Conservation (phyloP, 1,140 invertebrate species). For the Pachypeltis micranthus region DNA sequence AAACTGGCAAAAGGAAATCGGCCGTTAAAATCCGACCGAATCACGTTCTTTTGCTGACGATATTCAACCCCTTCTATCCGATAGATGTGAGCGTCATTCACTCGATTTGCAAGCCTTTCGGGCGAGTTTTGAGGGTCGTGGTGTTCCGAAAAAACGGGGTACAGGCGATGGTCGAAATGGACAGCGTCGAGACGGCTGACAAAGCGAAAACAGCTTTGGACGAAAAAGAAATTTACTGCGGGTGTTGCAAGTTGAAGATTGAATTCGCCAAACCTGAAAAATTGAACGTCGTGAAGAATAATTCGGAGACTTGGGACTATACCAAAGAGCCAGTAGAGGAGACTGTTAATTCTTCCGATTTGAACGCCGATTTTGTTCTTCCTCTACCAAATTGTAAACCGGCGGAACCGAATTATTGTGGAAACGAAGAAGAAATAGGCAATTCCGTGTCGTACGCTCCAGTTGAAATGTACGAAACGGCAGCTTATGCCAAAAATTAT, state of each 20-base stretch:
- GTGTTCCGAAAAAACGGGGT: constrained; percentile 98
- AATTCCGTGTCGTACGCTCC: not conserved
- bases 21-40: constrained; percentile 43
- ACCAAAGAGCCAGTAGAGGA: not conserved
- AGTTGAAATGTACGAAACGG: not conserved
- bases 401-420: not conserved
- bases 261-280: not conserved
- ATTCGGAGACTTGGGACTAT: not conserved
- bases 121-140: constrained; percentile 89
- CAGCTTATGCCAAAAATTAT: not conserved
- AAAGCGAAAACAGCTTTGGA: not conserved
- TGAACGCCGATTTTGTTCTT: too few relatives aligned
- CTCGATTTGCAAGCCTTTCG: constrained; percentile 87
- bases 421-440: not conserved
- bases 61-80: constrained; percentile 92
- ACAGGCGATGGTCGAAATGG: constrained; percentile 97
- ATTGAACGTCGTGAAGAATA: constrained; percentile 1
- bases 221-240: not conserved
- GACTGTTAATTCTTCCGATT: not conserved
- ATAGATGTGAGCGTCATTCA: constrained; percentile 98
- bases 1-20: not conserved
- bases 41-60: constrained; percentile 86
- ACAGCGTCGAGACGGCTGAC: not conserved
- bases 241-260: not conserved
- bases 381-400: not conserved